These are phyloP conservation scores for Dilophus febrilis DNA, from an alignment of 2,888 invertebrate genomes.

Conservation along the genomic window DNA sequence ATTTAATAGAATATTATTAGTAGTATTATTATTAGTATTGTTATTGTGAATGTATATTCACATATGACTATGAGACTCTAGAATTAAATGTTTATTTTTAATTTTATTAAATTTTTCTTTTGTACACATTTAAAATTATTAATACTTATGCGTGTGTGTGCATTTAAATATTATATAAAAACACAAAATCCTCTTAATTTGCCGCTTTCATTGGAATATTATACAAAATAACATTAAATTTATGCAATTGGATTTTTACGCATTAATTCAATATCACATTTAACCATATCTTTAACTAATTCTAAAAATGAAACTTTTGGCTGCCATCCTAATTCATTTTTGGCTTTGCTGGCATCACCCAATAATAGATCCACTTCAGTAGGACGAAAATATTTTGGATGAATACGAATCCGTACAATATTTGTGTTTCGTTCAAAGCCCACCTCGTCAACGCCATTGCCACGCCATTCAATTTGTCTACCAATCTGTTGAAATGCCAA, in stretches of 20 bases:
- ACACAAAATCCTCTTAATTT: too few species aligned
- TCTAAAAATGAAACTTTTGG: constrained; percentile 66
- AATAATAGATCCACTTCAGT: constrained; percentile 90
- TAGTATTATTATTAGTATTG: too few species aligned
- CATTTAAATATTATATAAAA: too few species aligned
- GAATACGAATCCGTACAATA: constrained; percentile 67
- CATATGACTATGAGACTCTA: too few species aligned
- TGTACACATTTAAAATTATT: too few species aligned
- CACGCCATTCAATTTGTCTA: constrained; percentile 72
- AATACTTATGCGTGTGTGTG: too few species aligned
- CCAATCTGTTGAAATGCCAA: constrained; percentile 72
- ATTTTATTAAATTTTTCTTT: too few species aligned
- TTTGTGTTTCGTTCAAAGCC: constrained; percentile 50
- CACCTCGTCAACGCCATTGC: constrained; percentile 64
- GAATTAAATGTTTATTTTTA: too few species aligned
- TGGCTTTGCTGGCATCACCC: constrained; percentile 91
- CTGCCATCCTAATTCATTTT: constrained; percentile 68
- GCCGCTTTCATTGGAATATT: too few species aligned
- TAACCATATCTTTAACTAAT: constrained; percentile 89
- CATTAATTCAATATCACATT: constrained; percentile 81
- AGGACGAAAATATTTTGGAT: constrained; percentile 89
- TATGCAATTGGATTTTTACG: constrained; percentile 77
- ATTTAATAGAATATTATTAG: too few species aligned
- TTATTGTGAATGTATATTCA: too few species aligned
- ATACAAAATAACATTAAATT: too few species aligned